These are phyloP conservation scores for Drosophila lini DNA, from an alignment of 1,140 invertebrate species.

Conservation along the genomic window DNA sequence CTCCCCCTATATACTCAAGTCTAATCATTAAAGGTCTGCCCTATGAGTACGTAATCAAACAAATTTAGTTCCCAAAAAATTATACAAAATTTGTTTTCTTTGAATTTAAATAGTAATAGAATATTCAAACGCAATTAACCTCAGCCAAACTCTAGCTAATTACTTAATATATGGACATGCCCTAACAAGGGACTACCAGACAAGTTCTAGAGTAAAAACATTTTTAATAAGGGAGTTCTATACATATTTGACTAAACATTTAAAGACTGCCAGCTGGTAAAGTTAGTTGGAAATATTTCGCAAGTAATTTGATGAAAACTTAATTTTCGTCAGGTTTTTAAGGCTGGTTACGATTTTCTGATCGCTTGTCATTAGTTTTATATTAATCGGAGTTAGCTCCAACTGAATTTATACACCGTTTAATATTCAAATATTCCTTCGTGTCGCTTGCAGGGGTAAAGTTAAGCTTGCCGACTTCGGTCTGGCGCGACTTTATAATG, in stretches of 20 bases:
- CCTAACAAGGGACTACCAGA: not conserved
- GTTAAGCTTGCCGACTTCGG: conserved; percentile 99
- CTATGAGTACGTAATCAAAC: not conserved
- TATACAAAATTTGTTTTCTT: not conserved
- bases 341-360: not conserved
- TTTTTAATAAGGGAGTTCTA: not conserved
- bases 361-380: not conserved
- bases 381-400: not conserved
- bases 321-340: not conserved
- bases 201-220: not conserved
- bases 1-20: not conserved
- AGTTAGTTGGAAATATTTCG: not conserved
- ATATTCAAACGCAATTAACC: not conserved
- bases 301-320: not conserved
- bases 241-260: not conserved
- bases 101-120: not conserved
- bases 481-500: conserved; percentile 97
- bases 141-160: not conserved
- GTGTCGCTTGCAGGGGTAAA: conserved; percentile 91
- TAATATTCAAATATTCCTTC: conserved; percentile 2
- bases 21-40: not conserved
- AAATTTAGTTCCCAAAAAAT: not conserved
- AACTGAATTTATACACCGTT: too few species aligned
- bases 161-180: not conserved
- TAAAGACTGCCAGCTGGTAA: not conserved